phyloP scores from a whole-genome alignment of 2,888 invertebrate genomes.

The Lapara coniferarum region DNA sequence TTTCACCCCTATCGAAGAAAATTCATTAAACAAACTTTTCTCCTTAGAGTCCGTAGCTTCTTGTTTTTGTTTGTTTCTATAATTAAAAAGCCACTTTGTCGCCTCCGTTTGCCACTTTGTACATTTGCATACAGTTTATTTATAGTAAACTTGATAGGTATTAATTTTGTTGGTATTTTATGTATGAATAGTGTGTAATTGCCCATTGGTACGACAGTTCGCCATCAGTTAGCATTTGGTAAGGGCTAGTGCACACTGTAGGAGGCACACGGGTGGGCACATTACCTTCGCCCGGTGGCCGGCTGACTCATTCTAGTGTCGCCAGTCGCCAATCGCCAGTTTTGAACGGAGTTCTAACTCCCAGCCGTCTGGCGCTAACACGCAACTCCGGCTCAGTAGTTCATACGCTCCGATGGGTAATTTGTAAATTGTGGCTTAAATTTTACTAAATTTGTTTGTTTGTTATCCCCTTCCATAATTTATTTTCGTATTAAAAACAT shows the following conservation, averaged over 20 bases:
- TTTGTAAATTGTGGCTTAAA: constrained; percentile 64
- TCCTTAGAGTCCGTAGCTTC: constrained; percentile 40
- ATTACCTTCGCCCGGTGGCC: constrained; percentile 59
- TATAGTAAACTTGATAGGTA: neutral
- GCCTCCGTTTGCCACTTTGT: constrained; percentile 37
- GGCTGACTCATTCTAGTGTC: constrained; percentile 65
- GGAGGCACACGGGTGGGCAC: constrained; percentile 55
- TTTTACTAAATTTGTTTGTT: constrained; percentile 34
- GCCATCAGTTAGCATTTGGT: constrained; percentile 45
- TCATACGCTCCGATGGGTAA: constrained; percentile 67
- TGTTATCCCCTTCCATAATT: neutral
- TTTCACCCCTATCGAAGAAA: constrained; percentile 44
- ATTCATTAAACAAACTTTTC: constrained; percentile 50
- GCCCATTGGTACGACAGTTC: constrained; percentile 11
- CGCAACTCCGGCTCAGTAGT: constrained; percentile 74
- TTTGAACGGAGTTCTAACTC: constrained; percentile 62
- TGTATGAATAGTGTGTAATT: constrained; percentile 20
- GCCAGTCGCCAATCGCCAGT: constrained; percentile 54
- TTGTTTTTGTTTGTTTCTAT: constrained; percentile 77
- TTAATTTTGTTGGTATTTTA: constrained; percentile 44
- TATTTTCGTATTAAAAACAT: neutral
- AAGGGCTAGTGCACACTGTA: constrained; percentile 41
- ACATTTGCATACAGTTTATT: neutral
- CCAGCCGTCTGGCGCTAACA: constrained; percentile 68
- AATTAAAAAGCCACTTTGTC: constrained; percentile 75